Evolutionary conservation across 2,113 vertebrate species (phyloP), one percentile per base, ranked within the genome.

Genomic region (Larimichthys crocea): DNA sequence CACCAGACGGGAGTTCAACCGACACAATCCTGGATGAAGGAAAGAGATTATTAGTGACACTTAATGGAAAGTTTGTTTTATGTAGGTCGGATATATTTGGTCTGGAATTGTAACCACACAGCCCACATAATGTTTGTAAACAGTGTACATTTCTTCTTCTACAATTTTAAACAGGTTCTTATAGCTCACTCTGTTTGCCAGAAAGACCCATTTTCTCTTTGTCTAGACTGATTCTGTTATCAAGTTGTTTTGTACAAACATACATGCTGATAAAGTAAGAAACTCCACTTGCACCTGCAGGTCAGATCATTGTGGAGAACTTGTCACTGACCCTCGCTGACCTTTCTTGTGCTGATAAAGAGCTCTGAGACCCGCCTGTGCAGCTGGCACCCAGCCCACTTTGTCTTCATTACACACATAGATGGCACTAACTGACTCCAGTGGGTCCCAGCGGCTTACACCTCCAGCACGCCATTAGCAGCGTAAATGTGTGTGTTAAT

Each of bases 1-100:
- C 98, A 10, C 97, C 96, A 10, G 97, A 92, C 0, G 98, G 97
- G 31, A 99, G 93, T 83, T 99, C 97, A 62, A 99, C 98, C 0
- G 98, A 99, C 79, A 99, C 97, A 53, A 99, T 99, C 92, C 98
- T 99, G 78, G 70, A 80, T 61, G 8, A 73, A 6, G 71, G n/a
- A 46, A 44, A 60, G n/a, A 68, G 40, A 71, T 12, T 0, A 17
- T 76, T 16, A 48, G 0, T 72, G 48, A 35, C 10, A 24, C 5
- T 59, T 52, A 3, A 59, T 40, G 52, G 14, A 40, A 71, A 35
- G 22, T 67, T 68, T 10, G 10, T 24, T 44, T 48, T 40, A 40
- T 40, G 35, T 40, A 40, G 35, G 8, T 40, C 1, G 8, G 35
- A 8, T 40, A 7, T 40, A 40, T 40, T 40, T 40, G 35, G 35